Evolutionary conservation across 2,113 vertebrate species (phyloP).

Genomic region (Anguilla japonica): DNA sequence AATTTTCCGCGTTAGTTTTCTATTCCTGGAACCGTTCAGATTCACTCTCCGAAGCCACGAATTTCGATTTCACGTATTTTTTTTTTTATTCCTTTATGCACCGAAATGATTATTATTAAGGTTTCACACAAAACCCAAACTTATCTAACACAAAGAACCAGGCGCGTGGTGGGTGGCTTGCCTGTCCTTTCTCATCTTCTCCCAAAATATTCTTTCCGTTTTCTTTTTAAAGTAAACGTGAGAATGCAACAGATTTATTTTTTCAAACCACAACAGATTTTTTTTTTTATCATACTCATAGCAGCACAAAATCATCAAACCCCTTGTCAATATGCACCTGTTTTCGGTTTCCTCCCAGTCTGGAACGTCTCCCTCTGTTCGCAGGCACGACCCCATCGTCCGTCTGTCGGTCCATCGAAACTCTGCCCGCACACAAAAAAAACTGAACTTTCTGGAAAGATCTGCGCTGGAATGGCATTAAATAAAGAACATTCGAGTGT

Average conservation of each 20-base stretch:
- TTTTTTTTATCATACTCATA: not conserved
- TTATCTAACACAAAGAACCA: not conserved
- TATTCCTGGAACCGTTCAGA: not conserved
- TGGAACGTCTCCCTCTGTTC: not conserved
- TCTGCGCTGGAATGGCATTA: not conserved
- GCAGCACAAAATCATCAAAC: not conserved
- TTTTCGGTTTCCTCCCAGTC: not conserved
- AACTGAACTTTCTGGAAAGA: not conserved
- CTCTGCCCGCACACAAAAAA: not conserved
- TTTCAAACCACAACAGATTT: not conserved
- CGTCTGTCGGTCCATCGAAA: not conserved
- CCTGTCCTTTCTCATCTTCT: not conserved
- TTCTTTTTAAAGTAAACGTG: not conserved
- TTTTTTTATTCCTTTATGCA: too few species aligned
- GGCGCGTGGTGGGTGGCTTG: not conserved
- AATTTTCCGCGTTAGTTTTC: not conserved
- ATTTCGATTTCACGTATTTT: not conserved
- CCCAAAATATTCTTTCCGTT: not conserved
- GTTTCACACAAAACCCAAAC: not conserved
- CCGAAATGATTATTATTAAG: not conserved
- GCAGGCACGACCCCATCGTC: not conserved
- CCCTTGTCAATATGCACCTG: not conserved
- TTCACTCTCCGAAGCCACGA: not conserved
- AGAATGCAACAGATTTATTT: not conserved
- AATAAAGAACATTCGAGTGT: not conserved